Percentiles rank a stretch among this genome's conserved stretches.
phyloP scores from a whole-genome alignment of 2,888 invertebrate species.

The Eucera pruinosa region DNA sequence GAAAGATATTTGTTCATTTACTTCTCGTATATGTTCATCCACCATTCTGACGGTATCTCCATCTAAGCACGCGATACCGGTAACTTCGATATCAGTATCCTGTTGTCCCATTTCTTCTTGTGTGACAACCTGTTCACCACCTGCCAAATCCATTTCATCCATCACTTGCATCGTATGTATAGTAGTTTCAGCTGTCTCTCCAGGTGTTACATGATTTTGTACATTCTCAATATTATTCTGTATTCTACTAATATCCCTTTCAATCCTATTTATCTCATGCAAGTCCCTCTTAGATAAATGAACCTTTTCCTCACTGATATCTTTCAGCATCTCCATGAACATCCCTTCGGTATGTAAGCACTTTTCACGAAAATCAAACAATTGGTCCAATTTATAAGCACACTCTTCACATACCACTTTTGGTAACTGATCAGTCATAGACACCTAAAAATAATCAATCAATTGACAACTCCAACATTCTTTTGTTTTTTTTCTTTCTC shows the following conservation, averaged over 20 bases:
- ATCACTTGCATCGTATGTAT: constrained; percentile 80
- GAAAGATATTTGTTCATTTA: constrained; percentile 50
- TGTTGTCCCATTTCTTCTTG: constrained; percentile 79
- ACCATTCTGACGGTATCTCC: constrained; percentile 82
- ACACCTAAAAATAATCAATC: constrained; percentile 83
- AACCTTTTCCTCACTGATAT: constrained; percentile 75
- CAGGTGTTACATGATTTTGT: constrained; percentile 63
- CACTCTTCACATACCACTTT: constrained; percentile 87
- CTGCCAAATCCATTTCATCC: constrained; percentile 79
- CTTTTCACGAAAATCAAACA: constrained; percentile 86
- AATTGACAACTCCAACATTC: constrained; percentile 1
- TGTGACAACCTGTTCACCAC: constrained; percentile 78
- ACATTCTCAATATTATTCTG: constrained; percentile 73
- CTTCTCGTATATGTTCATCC: constrained; percentile 77
- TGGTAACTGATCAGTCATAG: constrained; percentile 86
- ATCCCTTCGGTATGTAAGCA: constrained; percentile 86
- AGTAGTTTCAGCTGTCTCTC: constrained; percentile 61
- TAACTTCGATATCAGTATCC: constrained; percentile 78
- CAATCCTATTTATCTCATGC: constrained; percentile 70
- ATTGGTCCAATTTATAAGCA: constrained; percentile 86
- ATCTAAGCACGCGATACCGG: constrained; percentile 80
- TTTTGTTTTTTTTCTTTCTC: background rate
- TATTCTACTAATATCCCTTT: constrained; percentile 70
- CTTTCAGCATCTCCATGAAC: constrained; percentile 84
- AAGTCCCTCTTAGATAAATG: constrained; percentile 71